phyloP scores from a whole-genome alignment of 2,797 vertebrate genomes.

The Emydoidea blandingii region DNA sequence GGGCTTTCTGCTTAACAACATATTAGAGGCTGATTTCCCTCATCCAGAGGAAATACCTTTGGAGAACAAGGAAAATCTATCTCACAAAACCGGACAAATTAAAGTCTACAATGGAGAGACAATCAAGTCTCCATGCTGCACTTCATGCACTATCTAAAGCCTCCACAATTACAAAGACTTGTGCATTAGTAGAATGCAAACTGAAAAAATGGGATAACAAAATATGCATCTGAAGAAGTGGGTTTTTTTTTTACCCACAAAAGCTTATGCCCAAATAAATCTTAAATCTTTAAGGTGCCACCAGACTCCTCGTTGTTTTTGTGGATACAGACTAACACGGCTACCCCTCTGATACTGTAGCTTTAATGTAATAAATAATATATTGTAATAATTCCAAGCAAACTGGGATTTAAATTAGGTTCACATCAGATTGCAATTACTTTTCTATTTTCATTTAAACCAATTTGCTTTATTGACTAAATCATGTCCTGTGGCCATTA shows the following conservation, averaged over 20 bases:
- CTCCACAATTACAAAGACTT: not conserved
- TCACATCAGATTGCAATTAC: constrained; percentile 57
- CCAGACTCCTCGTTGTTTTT: no score
- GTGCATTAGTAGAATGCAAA: not conserved
- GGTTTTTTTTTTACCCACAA: no score
- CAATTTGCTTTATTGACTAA: constrained; percentile 71
- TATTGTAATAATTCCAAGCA: constrained; percentile 62
- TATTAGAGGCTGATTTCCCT: constrained; percentile 54
- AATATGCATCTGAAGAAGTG: not conserved
- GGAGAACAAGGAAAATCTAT: constrained; percentile 35
- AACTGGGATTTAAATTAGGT: constrained; percentile 62
- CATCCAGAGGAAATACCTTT: constrained; percentile 55
- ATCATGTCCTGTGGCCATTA: constrained; percentile 48
- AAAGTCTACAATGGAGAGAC: not conserved
- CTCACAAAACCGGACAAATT: not conserved
- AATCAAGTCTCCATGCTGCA: accelerated
- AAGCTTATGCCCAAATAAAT: no score
- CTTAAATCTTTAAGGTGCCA: no score
- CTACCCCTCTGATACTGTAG: not conserved
- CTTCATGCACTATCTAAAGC: accelerated
- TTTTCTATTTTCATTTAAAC: constrained; percentile 69
- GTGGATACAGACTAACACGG: no score
- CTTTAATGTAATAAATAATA: constrained; percentile 58
- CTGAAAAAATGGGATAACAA: not conserved
- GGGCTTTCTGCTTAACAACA: constrained; percentile 53